phyloP scores from a whole-genome alignment of 2,888 invertebrate species.

The Cerastis leucographa region DNA sequence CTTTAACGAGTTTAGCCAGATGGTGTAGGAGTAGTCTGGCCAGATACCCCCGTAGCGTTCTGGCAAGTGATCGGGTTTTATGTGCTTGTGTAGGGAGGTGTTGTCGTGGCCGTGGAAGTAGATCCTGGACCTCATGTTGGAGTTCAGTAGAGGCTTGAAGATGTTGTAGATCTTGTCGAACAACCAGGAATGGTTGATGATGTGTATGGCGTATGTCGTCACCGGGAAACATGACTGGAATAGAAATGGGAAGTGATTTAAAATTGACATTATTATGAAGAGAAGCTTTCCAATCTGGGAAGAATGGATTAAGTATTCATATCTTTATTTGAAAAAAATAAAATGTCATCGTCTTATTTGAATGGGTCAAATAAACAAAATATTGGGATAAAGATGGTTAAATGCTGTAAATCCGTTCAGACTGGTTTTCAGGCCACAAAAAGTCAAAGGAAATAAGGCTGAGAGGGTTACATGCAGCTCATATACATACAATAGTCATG shows the following conservation, averaged over 20 bases:
- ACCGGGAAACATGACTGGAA: conserved; percentile 93
- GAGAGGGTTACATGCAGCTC: not conserved
- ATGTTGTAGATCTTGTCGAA: conserved; percentile 95
- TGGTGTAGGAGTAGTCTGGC: conserved; percentile 93
- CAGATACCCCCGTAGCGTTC: conserved; percentile 93
- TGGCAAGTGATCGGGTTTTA: conserved; percentile 93
- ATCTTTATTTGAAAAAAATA: too few species aligned
- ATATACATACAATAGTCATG: not conserved
- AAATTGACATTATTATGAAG: not conserved
- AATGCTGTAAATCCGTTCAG: not conserved
- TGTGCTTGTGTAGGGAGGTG: conserved; percentile 93
- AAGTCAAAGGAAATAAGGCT: not conserved
- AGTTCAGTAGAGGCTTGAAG: conserved; percentile 94
- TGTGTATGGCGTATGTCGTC: conserved; percentile 93
- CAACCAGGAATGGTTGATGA: conserved; percentile 95
- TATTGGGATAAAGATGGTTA: not conserved
- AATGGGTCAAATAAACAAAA: not conserved
- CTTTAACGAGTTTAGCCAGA: conserved; percentile 93
- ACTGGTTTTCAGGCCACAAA: not conserved
- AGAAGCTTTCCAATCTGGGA: not conserved
- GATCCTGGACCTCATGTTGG: conserved; percentile 92
- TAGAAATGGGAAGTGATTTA: not conserved
- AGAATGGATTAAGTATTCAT: not conserved
- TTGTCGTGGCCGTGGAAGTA: conserved; percentile 94
- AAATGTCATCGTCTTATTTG: not conserved